A percentile compares a stretch with the other conserved stretches of the same genome.
Conservation (phyloP, 92 coral and sea anemone species). For the Heteractis magnifica region DNA sequence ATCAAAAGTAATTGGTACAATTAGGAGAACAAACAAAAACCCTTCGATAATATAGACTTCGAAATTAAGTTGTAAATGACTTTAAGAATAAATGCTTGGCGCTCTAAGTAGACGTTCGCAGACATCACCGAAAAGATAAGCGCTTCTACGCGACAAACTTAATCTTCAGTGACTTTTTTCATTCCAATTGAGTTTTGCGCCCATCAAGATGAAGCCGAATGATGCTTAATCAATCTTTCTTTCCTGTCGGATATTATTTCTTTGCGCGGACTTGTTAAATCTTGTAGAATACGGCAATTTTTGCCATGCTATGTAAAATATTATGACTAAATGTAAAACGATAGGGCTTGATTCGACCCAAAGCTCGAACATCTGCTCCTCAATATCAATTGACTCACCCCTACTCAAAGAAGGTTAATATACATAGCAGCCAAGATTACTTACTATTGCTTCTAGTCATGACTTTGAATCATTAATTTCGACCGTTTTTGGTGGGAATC, state of each 20-base stretch:
- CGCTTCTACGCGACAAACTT: not conserved
- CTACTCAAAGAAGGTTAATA: not conserved
- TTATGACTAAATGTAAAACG: not conserved
- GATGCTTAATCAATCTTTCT: not conserved
- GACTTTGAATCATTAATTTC: too few relatives aligned
- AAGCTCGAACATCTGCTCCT: not conserved
- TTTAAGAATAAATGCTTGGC: not conserved
- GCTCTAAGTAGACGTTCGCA: not conserved
- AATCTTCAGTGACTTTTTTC: not conserved
- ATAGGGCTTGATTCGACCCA: not conserved
- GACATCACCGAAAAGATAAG: not conserved
- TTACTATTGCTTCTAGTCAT: not conserved
- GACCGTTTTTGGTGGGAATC: too few relatives aligned
- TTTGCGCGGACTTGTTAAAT: not conserved
- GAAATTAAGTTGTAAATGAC: not conserved
- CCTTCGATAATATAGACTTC: not conserved
- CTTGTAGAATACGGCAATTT: not conserved
- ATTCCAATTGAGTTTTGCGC: not conserved
- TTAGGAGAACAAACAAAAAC: not conserved
- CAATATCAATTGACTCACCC: not conserved
- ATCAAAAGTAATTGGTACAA: constrained; percentile 1
- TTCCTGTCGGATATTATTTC: not conserved
- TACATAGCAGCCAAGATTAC: not conserved
- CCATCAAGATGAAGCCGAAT: not conserved
- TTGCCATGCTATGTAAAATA: not conserved